Evolutionary conservation across 2,797 vertebrate species (phyloP).

Genomic region (Hirundo rustica): DNA sequence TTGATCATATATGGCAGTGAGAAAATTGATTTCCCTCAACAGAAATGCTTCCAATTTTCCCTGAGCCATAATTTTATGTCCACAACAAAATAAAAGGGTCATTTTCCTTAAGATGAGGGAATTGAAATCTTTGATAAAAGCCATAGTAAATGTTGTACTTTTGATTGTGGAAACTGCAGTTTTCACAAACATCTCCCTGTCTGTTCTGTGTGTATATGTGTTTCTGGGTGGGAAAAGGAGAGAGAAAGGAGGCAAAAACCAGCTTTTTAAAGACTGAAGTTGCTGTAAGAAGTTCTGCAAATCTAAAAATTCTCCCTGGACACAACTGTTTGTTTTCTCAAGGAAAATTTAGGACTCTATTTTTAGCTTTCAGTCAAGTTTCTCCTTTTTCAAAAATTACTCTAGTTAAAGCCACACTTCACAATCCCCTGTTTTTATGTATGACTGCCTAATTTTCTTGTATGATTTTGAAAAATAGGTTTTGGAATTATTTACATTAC

Average conservation of each 20-base stretch:
- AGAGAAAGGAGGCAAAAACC: background rate
- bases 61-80: slow-evolving; percentile 97
- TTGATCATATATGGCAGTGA: slow-evolving; percentile 89
- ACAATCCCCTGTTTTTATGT: background rate
- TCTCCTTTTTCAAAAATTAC: background rate
- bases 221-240: background rate
- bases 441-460: background rate
- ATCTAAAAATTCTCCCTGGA: background rate
- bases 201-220: slow-evolving; percentile 12
- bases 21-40: slow-evolving; percentile 97
- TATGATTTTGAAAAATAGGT: background rate
- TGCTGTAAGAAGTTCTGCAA: slow-evolving; percentile 21
- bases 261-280: slow-evolving; percentile 44
- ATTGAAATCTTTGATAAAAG: slow-evolving; percentile 94
- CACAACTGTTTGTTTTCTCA: background rate
- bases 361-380: background rate
- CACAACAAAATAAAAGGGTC: slow-evolving; percentile 99
- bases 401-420: background rate
- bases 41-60: slow-evolving; percentile 98
- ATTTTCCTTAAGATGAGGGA: slow-evolving; percentile 91
- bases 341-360: background rate
- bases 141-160: slow-evolving; percentile 83
- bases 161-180: slow-evolving; percentile 82
- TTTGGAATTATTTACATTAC: background rate
- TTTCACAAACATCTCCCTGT: slow-evolving; percentile 74